Evolutionary conservation across 2,797 vertebrate genomes (phyloP).

Genomic region (Ceryle rudis): DNA sequence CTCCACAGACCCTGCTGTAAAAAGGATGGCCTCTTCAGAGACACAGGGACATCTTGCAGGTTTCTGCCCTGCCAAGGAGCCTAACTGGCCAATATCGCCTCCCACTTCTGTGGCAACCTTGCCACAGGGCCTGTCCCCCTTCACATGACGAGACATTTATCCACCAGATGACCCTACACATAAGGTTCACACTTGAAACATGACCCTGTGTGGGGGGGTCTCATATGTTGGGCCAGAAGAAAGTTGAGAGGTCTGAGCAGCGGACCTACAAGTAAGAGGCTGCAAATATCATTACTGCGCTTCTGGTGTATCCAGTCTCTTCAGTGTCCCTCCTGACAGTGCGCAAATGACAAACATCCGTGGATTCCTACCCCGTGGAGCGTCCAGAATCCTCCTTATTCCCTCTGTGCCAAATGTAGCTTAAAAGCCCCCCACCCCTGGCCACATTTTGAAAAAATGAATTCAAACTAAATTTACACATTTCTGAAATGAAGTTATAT

Average conservation of each 20-base stretch:
- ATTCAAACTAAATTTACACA: constrained; percentile 22
- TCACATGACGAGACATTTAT: not conserved
- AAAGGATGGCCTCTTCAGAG: not conserved
- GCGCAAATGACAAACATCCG: not conserved
- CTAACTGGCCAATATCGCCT: not conserved
- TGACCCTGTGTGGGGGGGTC: not conserved
- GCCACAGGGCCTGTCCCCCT: not conserved
- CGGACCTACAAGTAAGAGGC: not conserved
- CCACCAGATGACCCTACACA: not conserved
- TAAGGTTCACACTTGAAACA: not conserved
- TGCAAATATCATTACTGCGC: not conserved
- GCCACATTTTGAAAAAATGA: not conserved
- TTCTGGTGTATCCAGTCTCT: not conserved
- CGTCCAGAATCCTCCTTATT: not conserved
- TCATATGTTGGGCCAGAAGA: not conserved
- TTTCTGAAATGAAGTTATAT: constrained; percentile 2
- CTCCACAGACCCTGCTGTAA: not conserved
- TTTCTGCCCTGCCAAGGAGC: not conserved
- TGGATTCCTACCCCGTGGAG: not conserved
- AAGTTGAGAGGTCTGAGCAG: constrained; percentile 2
- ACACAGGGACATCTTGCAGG: not conserved
- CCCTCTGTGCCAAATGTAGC: not conserved
- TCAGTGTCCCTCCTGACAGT: not conserved
- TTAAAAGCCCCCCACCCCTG: not conserved
- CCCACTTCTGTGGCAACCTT: not conserved